Percentiles rank a stretch among this genome's conserved stretches.
phyloP scores from a whole-genome alignment of 2,888 invertebrate species.

The Lydus trimaculatus region DNA sequence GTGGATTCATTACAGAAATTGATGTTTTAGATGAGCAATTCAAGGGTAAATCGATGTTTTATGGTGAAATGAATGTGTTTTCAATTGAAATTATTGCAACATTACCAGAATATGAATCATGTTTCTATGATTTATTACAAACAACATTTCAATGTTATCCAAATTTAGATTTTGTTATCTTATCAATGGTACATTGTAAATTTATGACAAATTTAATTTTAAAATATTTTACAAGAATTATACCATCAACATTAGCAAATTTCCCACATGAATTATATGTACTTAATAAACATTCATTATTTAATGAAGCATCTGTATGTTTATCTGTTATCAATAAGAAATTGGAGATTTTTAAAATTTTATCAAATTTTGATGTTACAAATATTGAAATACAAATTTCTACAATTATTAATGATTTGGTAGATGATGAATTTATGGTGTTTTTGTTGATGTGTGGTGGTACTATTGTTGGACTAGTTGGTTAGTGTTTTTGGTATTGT shows the following conservation, averaged over 20 bases:
- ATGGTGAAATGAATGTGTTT: constrained; percentile 68
- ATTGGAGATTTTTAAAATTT: constrained; percentile 30
- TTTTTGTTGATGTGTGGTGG: constrained; percentile 45
- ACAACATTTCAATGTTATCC: constrained; percentile 74
- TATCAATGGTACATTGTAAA: constrained; percentile 64
- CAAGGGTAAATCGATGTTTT: constrained; percentile 21
- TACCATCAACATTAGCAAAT: constrained; percentile 52
- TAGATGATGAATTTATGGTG: constrained; percentile 38
- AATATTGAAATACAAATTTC: constrained; percentile 30
- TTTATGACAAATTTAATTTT: constrained; percentile 13
- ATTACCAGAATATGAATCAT: constrained; percentile 64
- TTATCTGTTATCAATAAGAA: constrained; percentile 41
- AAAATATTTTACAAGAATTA: constrained; percentile 44
- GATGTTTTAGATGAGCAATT: background rate
- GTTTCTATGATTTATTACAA: constrained; percentile 66
- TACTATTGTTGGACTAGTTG: constrained; percentile 47
- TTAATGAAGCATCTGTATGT: constrained; percentile 42
- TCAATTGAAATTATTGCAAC: constrained; percentile 68
- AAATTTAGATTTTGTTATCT: constrained; percentile 69
- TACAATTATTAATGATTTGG: constrained; percentile 36
- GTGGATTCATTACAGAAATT: too few species aligned
- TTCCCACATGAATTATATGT: constrained; percentile 61
- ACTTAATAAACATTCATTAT: constrained; percentile 56
- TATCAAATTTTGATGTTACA: constrained; percentile 42
- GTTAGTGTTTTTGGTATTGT: constrained; percentile 32